These are phyloP conservation scores for Brachylomia viminalis DNA, from an alignment of 2,888 invertebrate genomes.

Conservation along the genomic window DNA sequence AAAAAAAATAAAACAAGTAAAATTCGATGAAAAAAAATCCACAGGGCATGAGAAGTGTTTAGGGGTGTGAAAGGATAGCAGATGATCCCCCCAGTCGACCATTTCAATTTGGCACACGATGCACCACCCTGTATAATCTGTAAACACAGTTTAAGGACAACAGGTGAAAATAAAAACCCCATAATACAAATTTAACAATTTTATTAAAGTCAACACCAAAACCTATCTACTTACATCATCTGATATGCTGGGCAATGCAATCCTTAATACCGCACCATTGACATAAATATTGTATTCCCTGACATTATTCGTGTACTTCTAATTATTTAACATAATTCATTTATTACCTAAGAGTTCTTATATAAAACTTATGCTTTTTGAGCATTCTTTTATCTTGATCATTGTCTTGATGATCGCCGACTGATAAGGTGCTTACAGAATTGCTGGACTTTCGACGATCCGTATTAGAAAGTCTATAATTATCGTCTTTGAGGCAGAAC, in stretches of 20 bases:
- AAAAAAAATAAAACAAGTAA: too few relatives aligned
- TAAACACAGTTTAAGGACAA: too few relatives aligned
- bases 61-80: too few relatives aligned
- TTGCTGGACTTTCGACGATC: conserved; percentile 10
- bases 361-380: conserved; percentile 75
- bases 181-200: conserved; percentile 89
- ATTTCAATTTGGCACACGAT: too few relatives aligned
- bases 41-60: too few relatives aligned
- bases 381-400: conserved; percentile 71
- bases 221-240: conserved; percentile 86
- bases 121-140: too few relatives aligned
- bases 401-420: conserved; percentile 59
- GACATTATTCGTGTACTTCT: conserved; percentile 66
- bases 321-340: conserved; percentile 71
- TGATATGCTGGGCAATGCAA: conserved; percentile 86
- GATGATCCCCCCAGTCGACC: too few relatives aligned
- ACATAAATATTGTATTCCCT: conserved; percentile 65
- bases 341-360: conserved; percentile 69
- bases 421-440: conserved; percentile 20
- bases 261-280: conserved; percentile 66
- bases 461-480: conserved; percentile 7
- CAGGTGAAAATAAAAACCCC: conserved; percentile 61
- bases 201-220: conserved; percentile 87
- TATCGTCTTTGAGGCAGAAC: not conserved
- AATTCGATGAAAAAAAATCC: too few relatives aligned